These are phyloP conservation scores for Myrmecophaga tridactyla DNA, from an alignment of 2,113 vertebrate species.

Conservation along the genomic window DNA sequence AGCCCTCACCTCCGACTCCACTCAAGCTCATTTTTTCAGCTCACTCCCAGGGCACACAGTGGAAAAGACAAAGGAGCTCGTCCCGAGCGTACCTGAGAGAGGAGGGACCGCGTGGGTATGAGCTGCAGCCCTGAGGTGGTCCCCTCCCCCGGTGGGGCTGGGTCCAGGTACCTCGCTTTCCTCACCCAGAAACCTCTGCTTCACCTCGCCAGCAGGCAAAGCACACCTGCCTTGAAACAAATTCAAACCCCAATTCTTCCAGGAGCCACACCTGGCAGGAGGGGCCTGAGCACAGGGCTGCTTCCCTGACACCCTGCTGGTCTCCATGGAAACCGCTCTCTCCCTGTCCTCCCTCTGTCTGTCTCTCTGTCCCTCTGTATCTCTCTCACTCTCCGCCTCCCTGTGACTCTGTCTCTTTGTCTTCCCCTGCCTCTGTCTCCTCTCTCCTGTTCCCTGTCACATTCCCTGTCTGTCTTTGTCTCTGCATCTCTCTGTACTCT, in stretches of 20 bases:
- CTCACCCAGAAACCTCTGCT: neutral
- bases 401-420: too few species aligned
- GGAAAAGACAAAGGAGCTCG: neutral
- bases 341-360: too few species aligned
- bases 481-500: neutral
- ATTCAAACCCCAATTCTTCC: neutral
- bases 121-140: neutral
- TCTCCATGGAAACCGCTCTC: too few species aligned
- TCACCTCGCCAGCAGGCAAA: neutral
- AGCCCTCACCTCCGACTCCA: too few species aligned
- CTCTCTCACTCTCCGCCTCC: too few species aligned
- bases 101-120: neutral
- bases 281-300: too few species aligned
- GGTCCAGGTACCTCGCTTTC: too few species aligned
- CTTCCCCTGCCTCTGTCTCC: too few species aligned
- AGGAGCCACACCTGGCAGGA: neutral
- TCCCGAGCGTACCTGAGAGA: neutral
- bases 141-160: neutral
- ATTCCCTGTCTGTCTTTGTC: too few species aligned
- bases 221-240: neutral
- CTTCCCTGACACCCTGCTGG: neutral
- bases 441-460: too few species aligned
- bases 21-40: neutral
- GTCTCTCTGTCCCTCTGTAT: too few species aligned
- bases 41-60: neutral